phyloP scores from a whole-genome alignment of 2,113 vertebrate genomes.

The Atherinomorus stipes region DNA sequence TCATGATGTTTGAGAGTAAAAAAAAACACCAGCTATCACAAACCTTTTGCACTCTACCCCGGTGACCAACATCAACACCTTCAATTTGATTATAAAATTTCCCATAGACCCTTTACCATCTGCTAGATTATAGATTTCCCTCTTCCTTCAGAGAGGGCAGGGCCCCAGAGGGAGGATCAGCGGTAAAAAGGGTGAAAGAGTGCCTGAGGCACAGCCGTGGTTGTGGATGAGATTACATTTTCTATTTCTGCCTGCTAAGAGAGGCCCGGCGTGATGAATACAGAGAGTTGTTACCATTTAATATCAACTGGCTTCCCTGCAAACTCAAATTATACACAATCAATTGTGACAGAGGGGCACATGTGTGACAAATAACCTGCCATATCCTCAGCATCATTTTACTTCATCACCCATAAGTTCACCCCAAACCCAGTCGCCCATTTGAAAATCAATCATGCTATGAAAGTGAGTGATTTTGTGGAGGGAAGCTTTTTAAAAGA shows the following conservation, averaged over 20 bases:
- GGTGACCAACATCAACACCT: constrained; percentile 52
- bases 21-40: constrained; percentile 11
- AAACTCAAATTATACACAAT: constrained; percentile 82
- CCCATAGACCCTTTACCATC: constrained; percentile 82
- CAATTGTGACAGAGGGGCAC: constrained; percentile 73
- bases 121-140: constrained; percentile 84
- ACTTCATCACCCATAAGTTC: constrained; percentile 79
- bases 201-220: constrained; percentile 75
- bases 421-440: constrained; percentile 65
- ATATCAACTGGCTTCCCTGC: constrained; percentile 78
- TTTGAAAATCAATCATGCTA: constrained; percentile 77
- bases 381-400: constrained; percentile 69
- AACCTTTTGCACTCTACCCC: constrained; percentile 30
- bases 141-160: constrained; percentile 73
- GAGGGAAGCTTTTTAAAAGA: constrained; percentile 49
- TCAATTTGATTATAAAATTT: constrained; percentile 76
- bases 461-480: constrained; percentile 65
- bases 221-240: constrained; percentile 81
- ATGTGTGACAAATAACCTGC: constrained; percentile 78
- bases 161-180: constrained; percentile 80
- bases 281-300: constrained; percentile 81
- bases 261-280: constrained; percentile 76
- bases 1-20: constrained; percentile 2
- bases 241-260: constrained; percentile 78
- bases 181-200: constrained; percentile 79